These are phyloP conservation scores for Lagopus muta DNA, from an alignment of 2,113 vertebrate species.

Conservation along the genomic window DNA sequence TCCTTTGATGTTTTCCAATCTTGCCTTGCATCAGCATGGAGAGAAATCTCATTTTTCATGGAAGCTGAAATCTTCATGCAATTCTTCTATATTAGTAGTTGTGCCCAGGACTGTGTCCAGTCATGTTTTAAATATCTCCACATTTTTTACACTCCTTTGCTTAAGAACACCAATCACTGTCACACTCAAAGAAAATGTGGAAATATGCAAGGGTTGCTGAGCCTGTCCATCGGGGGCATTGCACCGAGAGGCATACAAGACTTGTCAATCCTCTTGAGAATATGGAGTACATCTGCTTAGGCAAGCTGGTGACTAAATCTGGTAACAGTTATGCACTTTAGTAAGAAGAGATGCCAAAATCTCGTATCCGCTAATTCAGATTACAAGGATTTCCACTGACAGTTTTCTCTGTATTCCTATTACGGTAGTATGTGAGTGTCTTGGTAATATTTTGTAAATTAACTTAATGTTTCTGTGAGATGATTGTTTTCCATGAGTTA, in stretches of 20 bases:
- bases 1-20: not conserved
- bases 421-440: rapidly evolving
- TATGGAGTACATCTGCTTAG: not conserved
- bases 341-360: not conserved
- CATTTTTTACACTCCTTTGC: not conserved
- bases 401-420: not conserved
- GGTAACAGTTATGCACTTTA: not conserved
- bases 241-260: not conserved
- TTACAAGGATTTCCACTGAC: not conserved
- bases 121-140: not conserved
- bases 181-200: not conserved
- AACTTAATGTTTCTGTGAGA: not conserved
- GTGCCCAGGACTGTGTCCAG: rapidly evolving
- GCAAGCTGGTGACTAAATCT: not conserved
- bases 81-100: not conserved
- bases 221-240: not conserved
- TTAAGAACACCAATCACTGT: not conserved
- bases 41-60: not conserved
- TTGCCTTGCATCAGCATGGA: not conserved
- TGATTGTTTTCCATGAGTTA: not conserved
- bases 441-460: not conserved
- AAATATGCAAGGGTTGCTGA: not conserved
- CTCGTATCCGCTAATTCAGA: not conserved
- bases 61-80: not conserved
- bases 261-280: not conserved